A percentile compares a stretch with the other conserved stretches of the same genome.
These are phyloP conservation scores for Agelas oroides DNA, from an alignment of 37 sponge, comb jelly and placozoan genomes.

Conservation along the genomic window DNA sequence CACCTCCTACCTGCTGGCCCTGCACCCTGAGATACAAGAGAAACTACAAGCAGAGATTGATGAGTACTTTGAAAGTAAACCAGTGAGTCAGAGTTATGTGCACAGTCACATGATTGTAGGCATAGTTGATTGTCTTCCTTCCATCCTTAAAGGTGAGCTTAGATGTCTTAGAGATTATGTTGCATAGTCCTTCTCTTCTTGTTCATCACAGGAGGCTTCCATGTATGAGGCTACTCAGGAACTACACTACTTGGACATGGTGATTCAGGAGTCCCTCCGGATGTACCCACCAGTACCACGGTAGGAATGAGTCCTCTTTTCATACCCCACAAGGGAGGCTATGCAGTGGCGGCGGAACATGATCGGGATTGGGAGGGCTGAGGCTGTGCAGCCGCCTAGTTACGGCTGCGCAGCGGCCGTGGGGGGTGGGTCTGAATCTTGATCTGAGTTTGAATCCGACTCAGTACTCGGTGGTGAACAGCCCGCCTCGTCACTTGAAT, in stretches of 20 bases:
- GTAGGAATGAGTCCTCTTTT: no score
- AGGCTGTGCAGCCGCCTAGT: conserved; percentile 66
- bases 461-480: no score
- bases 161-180: no score
- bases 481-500: no score
- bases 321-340: no score
- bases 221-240: conserved; percentile 73
- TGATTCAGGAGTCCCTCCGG: conserved; percentile 73
- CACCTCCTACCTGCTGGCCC: conserved; percentile 71
- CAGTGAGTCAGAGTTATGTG: conserved; percentile 21
- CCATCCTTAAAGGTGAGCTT: no score
- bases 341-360: no score
- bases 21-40: conserved; percentile 72
- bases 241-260: conserved; percentile 70
- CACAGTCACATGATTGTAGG: no score
- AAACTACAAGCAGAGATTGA: conserved; percentile 66
- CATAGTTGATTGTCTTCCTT: no score
- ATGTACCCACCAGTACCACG: conserved; percentile 70
- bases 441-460: no score
- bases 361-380: conserved; percentile 58
- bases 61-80: conserved; percentile 58
- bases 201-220: conserved; percentile 38
- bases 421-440: no score
- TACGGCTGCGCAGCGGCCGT: conserved; percentile 66
- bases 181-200: no score